Base-by-base conservation (phyloP, 2,113 vertebrate species). In the Chrysochloris asiatica region DNA sequence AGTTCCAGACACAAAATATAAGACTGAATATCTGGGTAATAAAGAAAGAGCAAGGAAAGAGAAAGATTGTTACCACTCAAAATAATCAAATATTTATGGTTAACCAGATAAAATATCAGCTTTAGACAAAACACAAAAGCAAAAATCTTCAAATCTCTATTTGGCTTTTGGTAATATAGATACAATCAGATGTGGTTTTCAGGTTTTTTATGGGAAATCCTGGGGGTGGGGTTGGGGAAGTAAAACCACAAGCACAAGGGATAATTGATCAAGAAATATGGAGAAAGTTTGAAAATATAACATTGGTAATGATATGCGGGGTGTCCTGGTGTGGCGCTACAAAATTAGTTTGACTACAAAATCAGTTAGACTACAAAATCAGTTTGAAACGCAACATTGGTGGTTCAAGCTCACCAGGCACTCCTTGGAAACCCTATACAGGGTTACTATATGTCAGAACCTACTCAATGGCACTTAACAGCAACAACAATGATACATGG, bases 201-300 rank as follows among this genome's bases (percentile, higher is more conserved):
- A 45, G 61, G 54, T 83, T 47, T 92, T 91, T 61, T 81, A 93
- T 73, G 48, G 45, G 28, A 59, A 16, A 69, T 65, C 36, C 91
- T 79, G 33, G 26, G 48, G 95, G 88, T 73, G 84, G 7, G 28
- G 48, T 50, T n/a, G n/a, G n/a, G 48, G 65, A 6, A 94, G 47
- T 54, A 28, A 95, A 69, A 41, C 47, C 54, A 12, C 82, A 88
- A 82, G 28, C 88, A 89, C 78, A 90, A 79, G 61, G 41, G 12
- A 47, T 88, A 91, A 85, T 90, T 78, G 91, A 91, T 90, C 90
- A 93, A 90, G 92, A 95, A 89, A 91, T 89, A 91, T 59, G 0
- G 1, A 95, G 79, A 88, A 92, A 91, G 86, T 45, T 59, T 92
- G 87, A 56, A 54, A 96, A 92, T 91, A 88, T 83, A 82, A 88